Evolutionary conservation across 1,140 invertebrate species (phyloP), one percentile per base, ranked within the genome.

Genomic region (Zaprionus ghesquierei): DNA sequence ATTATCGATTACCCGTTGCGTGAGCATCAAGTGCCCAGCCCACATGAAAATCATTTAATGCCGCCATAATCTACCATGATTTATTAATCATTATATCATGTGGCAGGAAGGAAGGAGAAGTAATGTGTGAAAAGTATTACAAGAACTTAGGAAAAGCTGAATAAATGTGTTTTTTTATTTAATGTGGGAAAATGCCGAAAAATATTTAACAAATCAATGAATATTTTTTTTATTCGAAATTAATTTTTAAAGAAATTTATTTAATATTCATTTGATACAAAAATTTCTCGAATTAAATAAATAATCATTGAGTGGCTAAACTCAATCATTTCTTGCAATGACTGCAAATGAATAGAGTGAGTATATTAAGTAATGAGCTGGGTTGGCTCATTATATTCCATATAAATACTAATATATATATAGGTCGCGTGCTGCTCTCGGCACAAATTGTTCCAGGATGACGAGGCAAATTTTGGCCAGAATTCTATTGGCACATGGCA

Each of bases 381-480:
- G n/a, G n/a, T 2, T 8, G 35, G 5, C 35, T 41, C 35, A 41
- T 41, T 41, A 41, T 15, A 9, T 41, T 8, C 5, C 35, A 41
- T 41, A 41, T 8, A 41, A 15, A 41, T 6, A 35, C 13, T 15
- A 5, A 5, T 9, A 0, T 6, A 6, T 41, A 41, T n/a, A n/a
- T n/a, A 15, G 35, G 35, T 41, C 35, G 35, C 35, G n/a, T 77
- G 31, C 6, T 66, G 41, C 75, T 87, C 59, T 73, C 65, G 41
- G 8, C 61, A 41, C 76, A 89, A 86, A 86, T 86, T 86, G 84
- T 87, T 76, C 59, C 79, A 27, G 68, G 82, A 86, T 86, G 82
- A 86, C 79, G 76, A 58, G 50, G 84, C 79, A 73, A 77, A 82
- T 82, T 68, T 86, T 5, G 15, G 53, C 38, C 38, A 61, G 64